Base-by-base conservation (phyloP, 1,140 invertebrate species). In the Coelopa frigida region DNA sequence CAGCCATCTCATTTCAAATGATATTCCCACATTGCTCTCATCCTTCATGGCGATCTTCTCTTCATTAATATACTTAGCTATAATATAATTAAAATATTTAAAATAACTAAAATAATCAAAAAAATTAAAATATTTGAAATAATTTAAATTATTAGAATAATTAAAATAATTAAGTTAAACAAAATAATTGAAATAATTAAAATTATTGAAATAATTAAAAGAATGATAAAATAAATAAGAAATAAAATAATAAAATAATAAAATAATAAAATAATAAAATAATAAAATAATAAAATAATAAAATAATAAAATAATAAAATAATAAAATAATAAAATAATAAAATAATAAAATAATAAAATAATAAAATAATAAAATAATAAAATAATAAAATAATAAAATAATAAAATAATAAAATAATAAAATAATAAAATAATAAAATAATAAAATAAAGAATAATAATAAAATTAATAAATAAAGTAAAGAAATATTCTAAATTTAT, bases 401-500 rank as follows among this genome's bases (percentile, higher is more conserved):
- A 21, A 12, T n/a, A 39, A 43, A 15, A 32, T 4, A 41, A 42
- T 26, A 40, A 40, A 15, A 15, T 3, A 4, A 8, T 23, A 15
- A 39, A 27, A 41, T 18, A 27, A 41, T 7, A 20, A 41, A 31
- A 21, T 31, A 10, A 42, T 31, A 31, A 42, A 31, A 14, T 21
- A 31, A 15, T 7, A 42, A 27, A 17, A 42, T 29, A 18, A 42
- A 5, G 12, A 42, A 29, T 29, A 29, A 14, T 29, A 42, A 1
- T 21, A 21, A 43, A 43, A 43, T 43, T 32, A 43, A 31, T n/a
- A n/a, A n/a, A n/a, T n/a, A n/a, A n/a, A n/a, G 22, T n/a, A 43
- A 43, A 43, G 31, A 31, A 32, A 32, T 32, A 43, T 43, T 43
- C 33, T 43, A 43, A 43, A 43, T 32, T 41, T 31, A 5, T 31